Conservation (phyloP, 2,113 vertebrate species). For the Larimichthys polyactis region DNA sequence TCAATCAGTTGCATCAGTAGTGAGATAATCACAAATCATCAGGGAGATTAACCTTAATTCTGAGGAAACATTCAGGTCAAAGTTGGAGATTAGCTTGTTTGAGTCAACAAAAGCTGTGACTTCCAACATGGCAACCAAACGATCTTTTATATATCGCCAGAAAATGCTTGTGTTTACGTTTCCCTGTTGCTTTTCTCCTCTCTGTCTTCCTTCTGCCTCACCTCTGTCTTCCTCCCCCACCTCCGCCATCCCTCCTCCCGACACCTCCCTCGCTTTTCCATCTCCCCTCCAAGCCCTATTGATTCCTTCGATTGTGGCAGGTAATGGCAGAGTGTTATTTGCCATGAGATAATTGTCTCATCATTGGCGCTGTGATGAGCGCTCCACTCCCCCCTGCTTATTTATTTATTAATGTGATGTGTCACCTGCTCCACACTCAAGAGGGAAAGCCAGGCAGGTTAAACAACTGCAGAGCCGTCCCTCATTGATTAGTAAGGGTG, state of each 20-base stretch:
- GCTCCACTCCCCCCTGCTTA: conserved; percentile 56
- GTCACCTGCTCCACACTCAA: conserved; percentile 62
- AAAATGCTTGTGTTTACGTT: conserved; percentile 6
- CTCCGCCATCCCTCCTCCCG: background rate
- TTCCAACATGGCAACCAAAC: background rate
- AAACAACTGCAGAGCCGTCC: conserved; percentile 58
- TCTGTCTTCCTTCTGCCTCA: conserved; percentile 2
- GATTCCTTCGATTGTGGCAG: conserved; percentile 78
- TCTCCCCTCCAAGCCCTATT: conserved; percentile 62
- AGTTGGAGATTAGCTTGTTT: background rate
- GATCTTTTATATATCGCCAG: conserved; percentile 2
- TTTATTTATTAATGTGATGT: conserved; percentile 78
- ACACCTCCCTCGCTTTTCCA: conserved; percentile 9
- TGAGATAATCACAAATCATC: background rate
- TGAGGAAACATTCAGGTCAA: background rate
- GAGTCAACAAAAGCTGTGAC: background rate
- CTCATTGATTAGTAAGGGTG: conserved; percentile 55
- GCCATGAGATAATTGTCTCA: conserved; percentile 81
- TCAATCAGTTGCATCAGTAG: background rate
- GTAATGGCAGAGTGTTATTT: conserved; percentile 75
- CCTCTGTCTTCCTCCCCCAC: background rate
- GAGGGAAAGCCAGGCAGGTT: conserved; percentile 56
- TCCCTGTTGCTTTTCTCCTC: background rate
- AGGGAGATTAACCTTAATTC: background rate
- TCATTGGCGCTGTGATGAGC: conserved; percentile 75